A percentile compares a stretch with the other conserved stretches of the same genome.
phyloP scores from a whole-genome alignment of 2,113 vertebrate genomes.

The Serilophus lunatus region DNA sequence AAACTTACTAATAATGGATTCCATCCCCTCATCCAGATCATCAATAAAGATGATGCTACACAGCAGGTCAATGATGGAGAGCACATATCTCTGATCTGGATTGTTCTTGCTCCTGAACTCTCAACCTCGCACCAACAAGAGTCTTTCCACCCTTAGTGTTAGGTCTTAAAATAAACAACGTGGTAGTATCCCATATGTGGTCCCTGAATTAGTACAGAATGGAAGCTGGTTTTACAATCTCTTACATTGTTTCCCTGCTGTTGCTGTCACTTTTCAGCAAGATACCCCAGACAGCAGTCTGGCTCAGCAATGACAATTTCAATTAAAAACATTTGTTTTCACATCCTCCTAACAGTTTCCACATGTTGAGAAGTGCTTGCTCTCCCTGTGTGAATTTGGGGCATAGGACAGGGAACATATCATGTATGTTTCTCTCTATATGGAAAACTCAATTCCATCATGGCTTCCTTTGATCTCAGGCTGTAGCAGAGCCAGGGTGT shows the following conservation, averaged over 20 bases:
- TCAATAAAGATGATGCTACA: too few species aligned
- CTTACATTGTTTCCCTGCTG: slow-evolving; percentile 42
- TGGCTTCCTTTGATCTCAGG: neutral
- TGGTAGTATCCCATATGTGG: slow-evolving; percentile 16
- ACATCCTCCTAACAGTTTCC: slow-evolving; percentile 32
- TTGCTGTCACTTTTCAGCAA: slow-evolving; percentile 51
- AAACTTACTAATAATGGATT: too few species aligned
- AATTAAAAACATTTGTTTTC: slow-evolving; percentile 68
- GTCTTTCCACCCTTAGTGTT: neutral
- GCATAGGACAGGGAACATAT: neutral
- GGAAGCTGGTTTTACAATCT: slow-evolving; percentile 16
- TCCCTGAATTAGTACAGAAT: slow-evolving; percentile 10
- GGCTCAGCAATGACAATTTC: slow-evolving; percentile 51
- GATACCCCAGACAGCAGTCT: slow-evolving; percentile 32
- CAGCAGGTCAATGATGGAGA: neutral
- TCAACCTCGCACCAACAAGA: neutral
- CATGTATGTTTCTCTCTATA: neutral
- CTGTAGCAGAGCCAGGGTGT: neutral
- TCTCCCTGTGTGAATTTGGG: neutral
- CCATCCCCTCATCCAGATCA: too few species aligned
- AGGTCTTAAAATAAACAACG: slow-evolving; percentile 19
- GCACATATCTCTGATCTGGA: rapidly evolving
- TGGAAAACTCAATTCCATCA: neutral
- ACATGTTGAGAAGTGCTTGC: slow-evolving; percentile 19
- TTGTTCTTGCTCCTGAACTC: neutral